Conservation (phyloP, 2,888 invertebrate species). For the Ochlodes sylvanus region DNA sequence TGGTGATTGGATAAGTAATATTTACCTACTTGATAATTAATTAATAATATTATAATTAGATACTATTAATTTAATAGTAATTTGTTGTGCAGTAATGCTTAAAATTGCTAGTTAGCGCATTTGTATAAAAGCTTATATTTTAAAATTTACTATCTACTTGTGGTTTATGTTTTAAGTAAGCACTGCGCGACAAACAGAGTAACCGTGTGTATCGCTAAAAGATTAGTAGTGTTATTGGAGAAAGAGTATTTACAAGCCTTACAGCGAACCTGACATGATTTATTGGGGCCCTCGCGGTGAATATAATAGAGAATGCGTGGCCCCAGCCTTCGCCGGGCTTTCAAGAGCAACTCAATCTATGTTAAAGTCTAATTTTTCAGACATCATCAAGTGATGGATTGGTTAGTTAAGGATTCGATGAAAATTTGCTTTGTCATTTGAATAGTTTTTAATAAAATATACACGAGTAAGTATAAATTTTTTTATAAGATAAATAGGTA, state of each 20-base stretch:
- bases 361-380: conserved; percentile 8
- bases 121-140: too few relatives aligned
- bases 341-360: conserved; percentile 20
- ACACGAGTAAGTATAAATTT: too few relatives aligned
- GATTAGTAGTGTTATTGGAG: conserved; percentile 8
- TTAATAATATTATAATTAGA: too few relatives aligned
- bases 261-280: conserved; percentile 23
- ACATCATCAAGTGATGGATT: conserved; percentile 9
- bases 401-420: not conserved
- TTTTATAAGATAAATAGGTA: not conserved
- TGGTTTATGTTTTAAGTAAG: too few relatives aligned
- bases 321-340: conserved; percentile 1
- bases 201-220: conserved; percentile 15
- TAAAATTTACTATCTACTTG: too few relatives aligned
- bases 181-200: not conserved
- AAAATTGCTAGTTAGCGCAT: too few relatives aligned
- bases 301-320: not conserved
- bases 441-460: not conserved
- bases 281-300: conserved; percentile 10
- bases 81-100: too few relatives aligned
- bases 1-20: too few relatives aligned
- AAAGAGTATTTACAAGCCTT: not conserved
- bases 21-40: too few relatives aligned
- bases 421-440: not conserved
- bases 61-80: too few relatives aligned